phyloP scores from a whole-genome alignment of 2,113 vertebrate genomes.

The Desmodus rotundus region DNA sequence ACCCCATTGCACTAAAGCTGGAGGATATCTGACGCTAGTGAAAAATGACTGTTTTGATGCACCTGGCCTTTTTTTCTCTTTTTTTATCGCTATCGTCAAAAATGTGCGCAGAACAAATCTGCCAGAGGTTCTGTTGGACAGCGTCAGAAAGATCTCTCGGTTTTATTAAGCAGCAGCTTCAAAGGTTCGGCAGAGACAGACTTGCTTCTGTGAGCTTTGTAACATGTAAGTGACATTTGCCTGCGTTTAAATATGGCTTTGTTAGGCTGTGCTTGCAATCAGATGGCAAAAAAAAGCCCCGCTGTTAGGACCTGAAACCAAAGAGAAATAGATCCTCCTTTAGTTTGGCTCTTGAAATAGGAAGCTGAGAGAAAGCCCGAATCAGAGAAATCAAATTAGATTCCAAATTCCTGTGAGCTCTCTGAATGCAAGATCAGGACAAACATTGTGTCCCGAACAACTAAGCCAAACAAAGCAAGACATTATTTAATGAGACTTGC shows the following conservation, averaged over 20 bases:
- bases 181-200: conserved; percentile 58
- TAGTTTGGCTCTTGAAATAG: conserved; percentile 60
- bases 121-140: conserved; percentile 23
- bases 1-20: conserved; percentile 46
- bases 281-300: conserved; percentile 10
- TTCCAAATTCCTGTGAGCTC: conserved; percentile 57
- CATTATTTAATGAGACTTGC: neutral
- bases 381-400: conserved; percentile 65
- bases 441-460: conserved; percentile 10
- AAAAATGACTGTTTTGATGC: conserved; percentile 67
- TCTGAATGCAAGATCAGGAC: conserved; percentile 31
- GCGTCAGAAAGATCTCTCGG: neutral
- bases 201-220: conserved; percentile 59
- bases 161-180: conserved; percentile 61
- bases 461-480: conserved; percentile 25
- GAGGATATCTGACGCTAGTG: conserved; percentile 61
- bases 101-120: conserved; percentile 10
- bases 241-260: conserved; percentile 66
- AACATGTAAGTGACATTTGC: conserved; percentile 64
- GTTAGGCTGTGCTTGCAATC: conserved; percentile 57
- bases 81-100: neutral
- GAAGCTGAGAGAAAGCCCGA: conserved; percentile 50
- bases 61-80: neutral
- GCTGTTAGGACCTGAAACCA: conserved; percentile 52
- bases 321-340: conserved; percentile 57